A percentile compares a stretch with the other conserved stretches of the same genome.
phyloP scores from a whole-genome alignment of 1,140 invertebrate species.

The Euwallacea fornicatus region DNA sequence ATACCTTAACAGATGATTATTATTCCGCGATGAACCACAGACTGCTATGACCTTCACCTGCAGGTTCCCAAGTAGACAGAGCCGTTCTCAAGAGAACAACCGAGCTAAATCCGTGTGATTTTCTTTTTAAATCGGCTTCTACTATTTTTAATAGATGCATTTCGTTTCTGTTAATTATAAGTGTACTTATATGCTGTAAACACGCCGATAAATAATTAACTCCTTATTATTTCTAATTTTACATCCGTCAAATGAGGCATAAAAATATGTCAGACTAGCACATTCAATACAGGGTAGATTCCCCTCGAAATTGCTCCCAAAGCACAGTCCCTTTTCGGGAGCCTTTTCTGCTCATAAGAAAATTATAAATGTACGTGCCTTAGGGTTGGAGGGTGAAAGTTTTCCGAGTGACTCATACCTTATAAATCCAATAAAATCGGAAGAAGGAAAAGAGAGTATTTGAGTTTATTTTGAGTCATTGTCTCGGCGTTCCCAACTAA shows the following conservation, averaged over 20 bases:
- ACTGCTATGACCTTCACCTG: slow-evolving; percentile 8
- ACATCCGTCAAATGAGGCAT: too few species aligned
- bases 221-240: too few species aligned
- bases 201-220: too few species aligned
- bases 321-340: background rate
- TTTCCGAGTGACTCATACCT: slow-evolving; percentile 3
- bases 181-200: too few species aligned
- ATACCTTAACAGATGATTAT: background rate
- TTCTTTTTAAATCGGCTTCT: too few species aligned
- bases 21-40: background rate
- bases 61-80: slow-evolving; percentile 11
- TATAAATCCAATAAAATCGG: background rate
- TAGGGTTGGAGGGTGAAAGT: background rate
- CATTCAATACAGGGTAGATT: background rate
- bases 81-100: slow-evolving; percentile 20
- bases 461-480: too few species aligned
- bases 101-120: background rate
- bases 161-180: too few species aligned
- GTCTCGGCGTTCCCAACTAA: too few species aligned
- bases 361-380: background rate
- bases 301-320: slow-evolving; percentile 4
- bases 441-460: too few species aligned
- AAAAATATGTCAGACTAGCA: too few species aligned
- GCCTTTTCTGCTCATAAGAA: slow-evolving; percentile 8
- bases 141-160: too few species aligned